Evolutionary conservation across 2,797 vertebrate genomes (phyloP).

Genomic region (Melanogrammus aeglefinus): DNA sequence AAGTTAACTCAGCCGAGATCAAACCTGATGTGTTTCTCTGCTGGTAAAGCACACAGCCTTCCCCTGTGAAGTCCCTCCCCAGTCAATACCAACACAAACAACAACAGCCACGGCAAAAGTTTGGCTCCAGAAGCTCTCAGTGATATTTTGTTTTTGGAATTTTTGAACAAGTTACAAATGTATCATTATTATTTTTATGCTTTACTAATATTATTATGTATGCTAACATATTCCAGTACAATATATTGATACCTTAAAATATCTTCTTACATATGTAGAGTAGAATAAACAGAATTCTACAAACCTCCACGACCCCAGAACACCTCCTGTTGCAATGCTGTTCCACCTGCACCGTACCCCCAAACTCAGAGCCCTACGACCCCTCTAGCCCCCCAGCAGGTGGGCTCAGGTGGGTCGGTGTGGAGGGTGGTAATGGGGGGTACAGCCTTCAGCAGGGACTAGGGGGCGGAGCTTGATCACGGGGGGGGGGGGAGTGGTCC

Average conservation of each 20-base stretch:
- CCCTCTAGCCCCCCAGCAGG: slow-evolving; percentile 43
- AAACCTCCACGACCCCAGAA: not conserved
- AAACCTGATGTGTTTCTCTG: slow-evolving; percentile 51
- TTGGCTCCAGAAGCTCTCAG: not conserved
- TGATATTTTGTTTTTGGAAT: not conserved
- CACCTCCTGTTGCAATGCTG: not conserved
- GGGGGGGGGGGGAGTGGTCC: slow-evolving; percentile 61
- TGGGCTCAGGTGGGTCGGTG: slow-evolving; percentile 54
- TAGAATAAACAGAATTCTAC: not conserved
- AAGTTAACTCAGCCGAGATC: slow-evolving; percentile 49
- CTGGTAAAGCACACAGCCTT: slow-evolving; percentile 36
- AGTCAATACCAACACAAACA: not conserved
- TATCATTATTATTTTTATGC: not conserved
- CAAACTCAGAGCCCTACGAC: not conserved
- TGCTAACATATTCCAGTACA: not conserved
- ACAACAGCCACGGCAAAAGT: not conserved
- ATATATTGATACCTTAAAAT: not conserved
- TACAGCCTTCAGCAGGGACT: slow-evolving; percentile 53
- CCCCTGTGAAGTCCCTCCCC: slow-evolving; percentile 17
- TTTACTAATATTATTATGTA: not conserved
- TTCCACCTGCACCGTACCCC: not conserved
- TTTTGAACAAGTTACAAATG: not conserved
- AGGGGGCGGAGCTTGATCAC: slow-evolving; percentile 41
- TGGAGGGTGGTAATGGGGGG: slow-evolving; percentile 72
- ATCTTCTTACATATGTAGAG: not conserved